Evolutionary conservation across 2,888 invertebrate species (phyloP).

Genomic region (Drosophila anceps): DNA sequence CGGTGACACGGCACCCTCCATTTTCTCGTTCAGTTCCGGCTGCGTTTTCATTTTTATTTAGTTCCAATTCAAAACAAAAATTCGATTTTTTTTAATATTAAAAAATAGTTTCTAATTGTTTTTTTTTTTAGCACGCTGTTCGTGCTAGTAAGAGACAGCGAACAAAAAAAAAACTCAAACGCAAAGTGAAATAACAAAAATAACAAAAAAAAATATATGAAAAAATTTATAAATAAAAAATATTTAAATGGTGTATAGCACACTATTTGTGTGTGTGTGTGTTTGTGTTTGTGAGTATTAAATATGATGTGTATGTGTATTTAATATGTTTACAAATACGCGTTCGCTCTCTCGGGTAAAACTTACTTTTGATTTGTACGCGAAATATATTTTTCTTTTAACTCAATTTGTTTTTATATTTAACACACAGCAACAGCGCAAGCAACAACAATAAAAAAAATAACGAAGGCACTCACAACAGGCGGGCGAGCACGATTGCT

Average conservation of each 20-base stretch:
- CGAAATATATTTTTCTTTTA: conserved; percentile 47
- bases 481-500: conserved; percentile 47
- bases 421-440: conserved; percentile 38
- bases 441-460: conserved; percentile 31
- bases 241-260: conserved; percentile 29
- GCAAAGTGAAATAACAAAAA: conserved; percentile 4
- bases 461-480: conserved; percentile 52
- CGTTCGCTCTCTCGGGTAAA: conserved; percentile 14
- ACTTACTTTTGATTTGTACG: conserved; percentile 38
- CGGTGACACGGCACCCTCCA: conserved; percentile 46
- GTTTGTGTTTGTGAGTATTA: background rate
- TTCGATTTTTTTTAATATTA: conserved; percentile 4
- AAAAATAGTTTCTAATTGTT: conserved; percentile 1
- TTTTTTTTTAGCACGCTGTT: background rate
- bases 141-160: conserved; percentile 13
- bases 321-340: conserved; percentile 25
- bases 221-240: conserved; percentile 45
- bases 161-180: conserved; percentile 19
- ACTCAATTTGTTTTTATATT: conserved; percentile 59
- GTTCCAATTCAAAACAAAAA: background rate
- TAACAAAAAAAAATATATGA: conserved; percentile 20
- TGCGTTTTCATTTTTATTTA: conserved; percentile 11
- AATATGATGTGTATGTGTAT: conserved; percentile 6
- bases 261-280: conserved; percentile 17
- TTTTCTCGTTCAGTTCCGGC: background rate